Evolutionary conservation across 1,140 invertebrate genomes (phyloP).

Genomic region (Zophobas morio): DNA sequence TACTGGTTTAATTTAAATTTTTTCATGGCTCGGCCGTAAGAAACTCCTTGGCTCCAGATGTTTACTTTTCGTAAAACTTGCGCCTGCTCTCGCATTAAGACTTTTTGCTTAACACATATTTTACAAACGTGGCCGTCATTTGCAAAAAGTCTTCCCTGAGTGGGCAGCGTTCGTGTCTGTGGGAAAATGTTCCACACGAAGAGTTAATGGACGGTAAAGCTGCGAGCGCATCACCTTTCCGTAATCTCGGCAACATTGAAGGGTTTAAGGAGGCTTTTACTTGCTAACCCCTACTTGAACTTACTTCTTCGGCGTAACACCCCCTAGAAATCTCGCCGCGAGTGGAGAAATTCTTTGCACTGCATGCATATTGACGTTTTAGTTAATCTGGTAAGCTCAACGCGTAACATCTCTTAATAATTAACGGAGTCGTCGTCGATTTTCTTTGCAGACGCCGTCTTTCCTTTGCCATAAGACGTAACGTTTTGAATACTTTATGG

Average conservation of each 20-base stretch:
- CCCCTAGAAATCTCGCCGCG: neutral
- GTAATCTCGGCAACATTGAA: conserved; percentile 23
- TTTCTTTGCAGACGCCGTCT: neutral
- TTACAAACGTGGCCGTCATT: neutral
- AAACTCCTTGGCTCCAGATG: no score
- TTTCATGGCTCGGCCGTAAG: no score
- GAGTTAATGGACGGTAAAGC: conserved; percentile 27
- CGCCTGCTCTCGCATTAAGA: no score
- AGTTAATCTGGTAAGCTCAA: neutral
- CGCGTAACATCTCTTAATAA: conserved; percentile 25
- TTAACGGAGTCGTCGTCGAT: conserved; percentile 17
- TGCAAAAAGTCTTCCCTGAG: neutral
- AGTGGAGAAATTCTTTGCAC: neutral
- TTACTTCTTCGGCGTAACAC: neutral
- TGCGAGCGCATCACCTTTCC: conserved; percentile 22
- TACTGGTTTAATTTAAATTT: no score
- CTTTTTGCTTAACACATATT: no score
- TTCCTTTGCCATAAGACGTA: neutral
- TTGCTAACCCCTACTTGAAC: conserved; percentile 24
- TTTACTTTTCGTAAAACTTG: no score
- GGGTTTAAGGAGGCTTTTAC: conserved; percentile 26
- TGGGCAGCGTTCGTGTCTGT: neutral
- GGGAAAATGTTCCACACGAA: conserved; percentile 1
- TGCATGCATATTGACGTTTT: neutral
- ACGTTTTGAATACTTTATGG: conserved; percentile 43